Evolutionary conservation across 2,113 vertebrate genomes (phyloP).

Genomic region (Carassius auratus): DNA sequence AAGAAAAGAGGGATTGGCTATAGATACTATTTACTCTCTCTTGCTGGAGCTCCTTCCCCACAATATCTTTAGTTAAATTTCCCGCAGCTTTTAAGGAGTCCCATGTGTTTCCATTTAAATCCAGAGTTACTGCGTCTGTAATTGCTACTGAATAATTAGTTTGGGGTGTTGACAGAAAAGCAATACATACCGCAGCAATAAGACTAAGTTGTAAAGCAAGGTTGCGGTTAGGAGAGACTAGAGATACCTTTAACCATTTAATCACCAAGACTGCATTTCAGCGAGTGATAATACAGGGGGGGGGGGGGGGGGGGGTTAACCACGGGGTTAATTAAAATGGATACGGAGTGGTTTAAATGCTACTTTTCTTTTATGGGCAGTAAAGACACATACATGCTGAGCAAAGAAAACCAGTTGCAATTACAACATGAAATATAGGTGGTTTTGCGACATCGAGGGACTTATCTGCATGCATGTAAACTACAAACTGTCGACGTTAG

Average conservation of each 20-base stretch:
- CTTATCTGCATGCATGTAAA: slow-evolving; percentile 9
- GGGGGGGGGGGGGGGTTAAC: slow-evolving; percentile 34
- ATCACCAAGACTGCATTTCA: neutral
- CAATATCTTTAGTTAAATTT: slow-evolving; percentile 33
- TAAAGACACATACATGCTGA: slow-evolving; percentile 43
- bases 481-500: slow-evolving; percentile 20
- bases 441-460: neutral
- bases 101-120: slow-evolving; percentile 55
- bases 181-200: slow-evolving; percentile 49
- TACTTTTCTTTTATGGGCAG: slow-evolving; percentile 27
- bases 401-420: slow-evolving; percentile 29
- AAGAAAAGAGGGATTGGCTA: slow-evolving; percentile 5
- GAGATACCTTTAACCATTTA: slow-evolving; percentile 40
- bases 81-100: slow-evolving; percentile 5
- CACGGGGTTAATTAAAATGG: slow-evolving; percentile 41
- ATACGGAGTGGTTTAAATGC: slow-evolving; percentile 23
- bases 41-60: neutral
- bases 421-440: slow-evolving; percentile 19
- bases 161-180: slow-evolving; percentile 54
- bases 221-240: slow-evolving; percentile 24
- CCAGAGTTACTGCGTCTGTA: slow-evolving; percentile 45
- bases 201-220: slow-evolving; percentile 39
- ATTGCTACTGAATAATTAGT: slow-evolving; percentile 61
- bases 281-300: neutral
- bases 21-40: slow-evolving; percentile 2